Percentiles rank a stretch among this genome's conserved stretches.
Evolutionary conservation across 2,113 vertebrate species (phyloP).

Genomic region (Ptilorrhoa leucosticta): DNA sequence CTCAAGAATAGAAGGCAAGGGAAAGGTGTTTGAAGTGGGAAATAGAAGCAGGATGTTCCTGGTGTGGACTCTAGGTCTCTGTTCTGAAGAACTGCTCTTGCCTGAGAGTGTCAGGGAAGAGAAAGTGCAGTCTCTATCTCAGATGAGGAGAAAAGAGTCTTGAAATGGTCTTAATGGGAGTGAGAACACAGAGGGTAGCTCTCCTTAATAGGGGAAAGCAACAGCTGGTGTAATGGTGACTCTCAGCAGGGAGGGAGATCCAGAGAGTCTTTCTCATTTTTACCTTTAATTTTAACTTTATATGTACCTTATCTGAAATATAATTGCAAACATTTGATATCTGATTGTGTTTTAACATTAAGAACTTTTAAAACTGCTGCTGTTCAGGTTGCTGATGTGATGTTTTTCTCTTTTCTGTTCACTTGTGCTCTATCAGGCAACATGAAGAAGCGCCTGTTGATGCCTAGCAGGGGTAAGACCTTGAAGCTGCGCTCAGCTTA

Average conservation of each 20-base stretch:
- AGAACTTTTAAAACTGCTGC: constrained; percentile 36
- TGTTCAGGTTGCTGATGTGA: constrained; percentile 63
- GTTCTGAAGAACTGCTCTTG: background rate
- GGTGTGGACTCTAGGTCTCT: background rate
- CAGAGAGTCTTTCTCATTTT: background rate
- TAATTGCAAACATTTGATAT: background rate
- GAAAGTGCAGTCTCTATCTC: background rate
- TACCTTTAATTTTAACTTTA: background rate
- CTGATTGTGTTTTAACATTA: constrained; percentile 43
- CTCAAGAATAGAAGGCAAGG: background rate
- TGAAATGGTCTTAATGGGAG: background rate
- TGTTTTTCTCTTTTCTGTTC: constrained; percentile 73
- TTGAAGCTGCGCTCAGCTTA: constrained; percentile 51
- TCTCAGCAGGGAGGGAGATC: background rate
- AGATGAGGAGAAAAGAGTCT: background rate
- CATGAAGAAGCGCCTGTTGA: constrained; percentile 85
- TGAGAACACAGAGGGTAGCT: background rate
- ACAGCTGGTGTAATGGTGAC: background rate
- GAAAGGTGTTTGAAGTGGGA: background rate
- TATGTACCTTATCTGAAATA: background rate
- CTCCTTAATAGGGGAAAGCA: background rate
- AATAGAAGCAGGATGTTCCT: background rate
- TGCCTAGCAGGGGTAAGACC: constrained; percentile 85
- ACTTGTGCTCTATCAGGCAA: constrained; percentile 77
- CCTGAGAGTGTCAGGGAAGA: background rate